Evolutionary conservation across 2,888 invertebrate species (phyloP).

Genomic region (Mongoloraphidia duomilia): DNA sequence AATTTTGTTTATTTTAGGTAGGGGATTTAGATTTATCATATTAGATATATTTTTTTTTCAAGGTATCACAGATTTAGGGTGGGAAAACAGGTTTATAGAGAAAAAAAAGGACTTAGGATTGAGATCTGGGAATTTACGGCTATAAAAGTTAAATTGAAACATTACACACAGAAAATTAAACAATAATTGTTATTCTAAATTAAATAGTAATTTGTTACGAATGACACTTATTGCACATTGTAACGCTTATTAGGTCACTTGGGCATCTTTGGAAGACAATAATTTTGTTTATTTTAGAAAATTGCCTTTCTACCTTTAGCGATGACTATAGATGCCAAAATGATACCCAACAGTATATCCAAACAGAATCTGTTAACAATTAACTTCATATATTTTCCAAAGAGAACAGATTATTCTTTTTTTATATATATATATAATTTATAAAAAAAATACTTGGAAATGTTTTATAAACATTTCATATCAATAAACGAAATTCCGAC

Average conservation of each 20-base stretch:
- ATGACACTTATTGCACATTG: constrained; percentile 4
- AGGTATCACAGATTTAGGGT: constrained; percentile 5
- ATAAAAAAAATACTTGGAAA: too few species aligned
- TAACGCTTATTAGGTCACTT: constrained; percentile 3
- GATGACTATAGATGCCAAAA: too few species aligned
- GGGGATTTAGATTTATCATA: neutral
- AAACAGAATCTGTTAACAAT: too few species aligned
- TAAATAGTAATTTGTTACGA: neutral
- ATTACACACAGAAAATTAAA: constrained; percentile 5
- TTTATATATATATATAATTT: too few species aligned
- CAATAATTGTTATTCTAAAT: neutral
- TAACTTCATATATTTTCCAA: too few species aligned
- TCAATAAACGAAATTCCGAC: too few species aligned
- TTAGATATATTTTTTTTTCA: constrained; percentile 1
- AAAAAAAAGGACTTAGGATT: neutral
- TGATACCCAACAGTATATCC: too few species aligned
- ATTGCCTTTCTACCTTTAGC: too few species aligned
- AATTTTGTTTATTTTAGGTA: too few species aligned
- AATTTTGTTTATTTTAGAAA: neutral
- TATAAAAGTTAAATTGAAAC: constrained; percentile 2
- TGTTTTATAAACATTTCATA: too few species aligned
- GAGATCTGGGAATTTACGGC: constrained; percentile 5
- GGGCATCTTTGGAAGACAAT: constrained; percentile 8
- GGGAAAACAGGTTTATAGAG: neutral
- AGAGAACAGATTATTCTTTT: too few species aligned